Evolutionary conservation across 2,113 vertebrate genomes (phyloP).

Genomic region (Siniperca knerii): DNA sequence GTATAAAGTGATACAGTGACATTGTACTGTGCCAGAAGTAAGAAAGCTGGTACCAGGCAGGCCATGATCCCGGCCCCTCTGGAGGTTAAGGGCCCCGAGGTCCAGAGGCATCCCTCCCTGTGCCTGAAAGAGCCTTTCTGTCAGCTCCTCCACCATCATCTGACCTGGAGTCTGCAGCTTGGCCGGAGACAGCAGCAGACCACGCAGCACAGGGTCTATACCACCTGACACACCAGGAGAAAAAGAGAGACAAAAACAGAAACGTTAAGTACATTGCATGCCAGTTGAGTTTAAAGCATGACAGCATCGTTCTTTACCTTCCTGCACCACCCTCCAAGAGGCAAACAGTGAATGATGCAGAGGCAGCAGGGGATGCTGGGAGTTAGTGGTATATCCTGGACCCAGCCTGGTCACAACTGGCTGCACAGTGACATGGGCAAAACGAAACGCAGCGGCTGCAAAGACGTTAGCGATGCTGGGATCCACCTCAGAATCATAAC

Average conservation of each 20-base stretch:
- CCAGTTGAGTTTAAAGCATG: not conserved
- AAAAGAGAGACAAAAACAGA: not conserved
- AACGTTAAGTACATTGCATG: not conserved
- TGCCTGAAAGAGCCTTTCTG: conserved; percentile 86
- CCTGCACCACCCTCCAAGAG: conserved; percentile 85
- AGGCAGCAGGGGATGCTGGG: conserved; percentile 79
- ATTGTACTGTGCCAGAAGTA: not conserved
- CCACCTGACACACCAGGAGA: conserved; percentile 76
- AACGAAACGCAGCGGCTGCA: conserved; percentile 86
- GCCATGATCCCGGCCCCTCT: conserved; percentile 89
- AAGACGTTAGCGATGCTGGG: conserved; percentile 85
- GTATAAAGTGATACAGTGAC: not conserved
- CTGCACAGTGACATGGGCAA: conserved; percentile 87
- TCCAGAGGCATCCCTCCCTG: conserved; percentile 87
- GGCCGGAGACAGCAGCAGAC: conserved; percentile 83
- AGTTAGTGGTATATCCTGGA: conserved; percentile 74
- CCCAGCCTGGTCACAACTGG: conserved; percentile 82
- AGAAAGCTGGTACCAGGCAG: conserved; percentile 82
- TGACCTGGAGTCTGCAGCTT: conserved; percentile 86
- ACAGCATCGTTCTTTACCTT: conserved; percentile 71
- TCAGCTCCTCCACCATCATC: conserved; percentile 89
- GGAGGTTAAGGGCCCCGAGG: conserved; percentile 88
- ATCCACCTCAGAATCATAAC: conserved; percentile 78
- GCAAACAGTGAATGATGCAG: conserved; percentile 87
- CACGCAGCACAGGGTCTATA: conserved; percentile 86